A percentile compares a stretch with the other conserved stretches of the same genome.
phyloP scores from a whole-genome alignment of 2,888 invertebrate genomes.

The Orthosia incerta region DNA sequence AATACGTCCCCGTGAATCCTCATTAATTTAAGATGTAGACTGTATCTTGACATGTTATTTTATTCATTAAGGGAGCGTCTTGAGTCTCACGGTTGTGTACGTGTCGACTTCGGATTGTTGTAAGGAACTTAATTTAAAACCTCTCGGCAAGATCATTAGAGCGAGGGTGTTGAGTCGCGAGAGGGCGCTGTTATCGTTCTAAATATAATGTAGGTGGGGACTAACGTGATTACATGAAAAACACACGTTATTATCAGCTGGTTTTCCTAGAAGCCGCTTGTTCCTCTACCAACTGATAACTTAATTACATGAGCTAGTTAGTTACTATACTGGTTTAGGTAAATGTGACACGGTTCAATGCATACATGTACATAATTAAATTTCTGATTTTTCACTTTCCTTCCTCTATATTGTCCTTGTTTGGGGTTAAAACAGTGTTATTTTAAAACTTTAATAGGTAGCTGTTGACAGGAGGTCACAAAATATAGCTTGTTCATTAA shows the following conservation, averaged over 20 bases:
- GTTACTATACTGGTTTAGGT: slow-evolving; percentile 21
- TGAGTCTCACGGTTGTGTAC: slow-evolving; percentile 81
- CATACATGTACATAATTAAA: slow-evolving; percentile 36
- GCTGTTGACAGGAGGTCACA: neutral
- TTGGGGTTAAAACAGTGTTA: slow-evolving; percentile 11
- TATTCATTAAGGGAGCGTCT: slow-evolving; percentile 88
- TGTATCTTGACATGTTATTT: slow-evolving; percentile 90
- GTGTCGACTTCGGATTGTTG: slow-evolving; percentile 87
- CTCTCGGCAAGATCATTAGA: slow-evolving; percentile 86
- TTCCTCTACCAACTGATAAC: slow-evolving; percentile 7
- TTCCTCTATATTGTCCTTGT: slow-evolving; percentile 44
- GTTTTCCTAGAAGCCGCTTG: slow-evolving; percentile 28
- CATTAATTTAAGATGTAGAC: slow-evolving; percentile 90
- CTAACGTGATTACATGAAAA: slow-evolving; percentile 27
- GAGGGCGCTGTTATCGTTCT: slow-evolving; percentile 66
- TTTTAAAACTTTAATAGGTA: slow-evolving; percentile 20
- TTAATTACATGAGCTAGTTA: slow-evolving; percentile 26
- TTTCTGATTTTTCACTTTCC: slow-evolving; percentile 55
- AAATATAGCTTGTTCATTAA: neutral
- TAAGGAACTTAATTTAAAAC: slow-evolving; percentile 89
- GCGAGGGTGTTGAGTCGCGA: slow-evolving; percentile 67
- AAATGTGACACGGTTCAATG: slow-evolving; percentile 3
- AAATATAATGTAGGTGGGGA: slow-evolving; percentile 50
- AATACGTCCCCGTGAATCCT: slow-evolving; percentile 87
- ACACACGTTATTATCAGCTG: slow-evolving; percentile 32